Evolutionary conservation across 2,797 vertebrate genomes (phyloP), one percentile per base, ranked within the genome.

Genomic region (Oceanodroma leucorhoa): DNA sequence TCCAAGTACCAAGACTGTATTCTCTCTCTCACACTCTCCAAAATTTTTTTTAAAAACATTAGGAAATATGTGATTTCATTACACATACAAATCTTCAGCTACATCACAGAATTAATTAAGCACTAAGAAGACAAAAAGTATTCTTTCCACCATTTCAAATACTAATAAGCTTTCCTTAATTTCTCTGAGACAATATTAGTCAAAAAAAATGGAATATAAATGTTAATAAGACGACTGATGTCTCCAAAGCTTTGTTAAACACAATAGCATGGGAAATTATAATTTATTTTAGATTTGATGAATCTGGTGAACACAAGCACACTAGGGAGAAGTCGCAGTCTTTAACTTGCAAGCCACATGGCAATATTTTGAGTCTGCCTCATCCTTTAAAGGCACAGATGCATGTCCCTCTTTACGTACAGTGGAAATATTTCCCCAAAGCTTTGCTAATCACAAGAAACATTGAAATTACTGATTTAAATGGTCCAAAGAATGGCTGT

Each of bases 151-250:
- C 88, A 66, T 94, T 95, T 97, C 92, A 96, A 93, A 96, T 96
- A 91, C 93, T 53, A 97, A 94, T 97, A 93, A 96, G 80, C 45
- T 92, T 92, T 95, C 95, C 71, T 97, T 97, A 95, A 97, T 97
- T 98, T 98, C 94, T 94, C 75, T 60, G 70, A 95, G 95, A 98
- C 95, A 96, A 91, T 95, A 96, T 97, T 97, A 96, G 96, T 91
- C 45, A 34, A 85, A 90, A 90, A 94, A 97, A 97, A 95, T 75
- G 94, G 96, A 93, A 97, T 96, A 88, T 93, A 96, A 97, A 98
- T 98, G 97, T 96, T 97, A 97, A 97, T 98, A 96, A 96, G 96
- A 96, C 82, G 94, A 83, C 64, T 76, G 91, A 95, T 95, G 96
- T 93, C 97, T 96, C 92, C 69, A 94, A 96, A 96, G 94, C 93